Evolutionary conservation across 1,140 invertebrate species (phyloP), one percentile per base, ranked within the genome.

Genomic region (Sipha flava): DNA sequence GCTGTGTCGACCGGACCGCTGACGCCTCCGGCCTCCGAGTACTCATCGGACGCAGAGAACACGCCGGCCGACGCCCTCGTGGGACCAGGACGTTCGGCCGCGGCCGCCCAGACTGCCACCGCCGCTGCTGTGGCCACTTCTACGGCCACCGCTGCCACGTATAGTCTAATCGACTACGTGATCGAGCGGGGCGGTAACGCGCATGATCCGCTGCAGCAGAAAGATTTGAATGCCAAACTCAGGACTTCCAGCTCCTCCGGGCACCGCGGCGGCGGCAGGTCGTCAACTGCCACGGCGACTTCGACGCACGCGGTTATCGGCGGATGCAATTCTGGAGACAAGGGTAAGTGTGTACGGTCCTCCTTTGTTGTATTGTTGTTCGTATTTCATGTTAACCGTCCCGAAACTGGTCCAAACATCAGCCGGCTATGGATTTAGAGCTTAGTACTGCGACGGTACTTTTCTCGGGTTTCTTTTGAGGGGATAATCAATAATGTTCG

Each of bases 111-210:
- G 82, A 89, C 89, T 81, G 88, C 88, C 80, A 54, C 26, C 16
- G 57, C 14, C 12, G 37, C 34, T 26, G 45, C 21, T 1, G 40
- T 52, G 16, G 34, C 26, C 10, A 52, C 34, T 21, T 77, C 81
- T 90, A 96, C 47, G 93, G 93, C 3, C 97, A 97, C 86, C 96
- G 95, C 10, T 96, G 97, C 86, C 95, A 97, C 85, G 93, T 95
- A 2, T 96, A 97, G 85, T 95, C 92, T 81, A 95, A 98, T 83
- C 95, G 96, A 0, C 14, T 77, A 59, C 34, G 49, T 77, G 1
- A 59, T 77, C 23, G 34, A 59, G 18, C 31, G 21, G 31, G 14
- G 21, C 0, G 9, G 40, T 3, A 23, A 18, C 3, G 14, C 47
- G 14, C 59, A 26, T 16, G 73, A 59, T 3, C 73, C 31, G 49